Percentiles rank a stretch among this genome's conserved stretches.
phyloP scores from a whole-genome alignment of 2,888 invertebrate species.

The Mesorhabditis spiculigera region DNA sequence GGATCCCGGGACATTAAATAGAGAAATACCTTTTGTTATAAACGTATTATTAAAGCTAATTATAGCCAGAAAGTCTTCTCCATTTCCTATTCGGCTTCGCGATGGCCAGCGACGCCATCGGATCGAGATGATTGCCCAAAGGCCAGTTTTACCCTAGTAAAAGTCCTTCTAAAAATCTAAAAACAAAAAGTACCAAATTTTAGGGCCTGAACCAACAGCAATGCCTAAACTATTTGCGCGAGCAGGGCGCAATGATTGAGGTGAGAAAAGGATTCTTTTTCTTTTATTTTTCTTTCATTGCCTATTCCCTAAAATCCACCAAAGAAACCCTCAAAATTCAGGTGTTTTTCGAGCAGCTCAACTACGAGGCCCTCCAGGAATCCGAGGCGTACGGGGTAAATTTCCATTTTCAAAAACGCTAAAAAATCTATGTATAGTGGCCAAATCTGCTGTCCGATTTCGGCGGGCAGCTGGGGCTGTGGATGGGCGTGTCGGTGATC shows the following conservation, averaged over 20 bases:
- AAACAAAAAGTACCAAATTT: background rate
- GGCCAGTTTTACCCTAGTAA: slow-evolving; percentile 36
- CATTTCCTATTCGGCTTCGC: slow-evolving; percentile 45
- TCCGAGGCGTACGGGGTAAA: slow-evolving; percentile 51
- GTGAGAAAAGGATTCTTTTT: background rate
- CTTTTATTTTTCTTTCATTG: no score
- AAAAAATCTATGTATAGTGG: slow-evolving; percentile 19
- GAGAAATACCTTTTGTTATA: no score
- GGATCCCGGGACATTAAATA: no score
- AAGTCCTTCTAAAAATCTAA: slow-evolving; percentile 36
- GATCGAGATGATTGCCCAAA: slow-evolving; percentile 42
- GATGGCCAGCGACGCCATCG: slow-evolving; percentile 45
- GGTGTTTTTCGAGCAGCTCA: slow-evolving; percentile 54
- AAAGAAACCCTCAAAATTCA: slow-evolving; percentile 37
- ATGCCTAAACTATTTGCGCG: background rate
- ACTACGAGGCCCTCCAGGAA: slow-evolving; percentile 51
- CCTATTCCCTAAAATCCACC: no score
- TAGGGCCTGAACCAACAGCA: slow-evolving; percentile 4
- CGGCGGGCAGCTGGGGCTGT: slow-evolving; percentile 52
- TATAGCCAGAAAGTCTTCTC: slow-evolving; percentile 51
- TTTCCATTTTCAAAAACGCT: no score
- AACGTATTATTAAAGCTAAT: no score
- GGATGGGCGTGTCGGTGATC: slow-evolving; percentile 52
- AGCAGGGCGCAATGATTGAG: background rate
- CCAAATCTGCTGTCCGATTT: slow-evolving; percentile 53